These are phyloP conservation scores for Engystomops pustulosus DNA, from an alignment of 2,113 vertebrate genomes.

Conservation along the genomic window DNA sequence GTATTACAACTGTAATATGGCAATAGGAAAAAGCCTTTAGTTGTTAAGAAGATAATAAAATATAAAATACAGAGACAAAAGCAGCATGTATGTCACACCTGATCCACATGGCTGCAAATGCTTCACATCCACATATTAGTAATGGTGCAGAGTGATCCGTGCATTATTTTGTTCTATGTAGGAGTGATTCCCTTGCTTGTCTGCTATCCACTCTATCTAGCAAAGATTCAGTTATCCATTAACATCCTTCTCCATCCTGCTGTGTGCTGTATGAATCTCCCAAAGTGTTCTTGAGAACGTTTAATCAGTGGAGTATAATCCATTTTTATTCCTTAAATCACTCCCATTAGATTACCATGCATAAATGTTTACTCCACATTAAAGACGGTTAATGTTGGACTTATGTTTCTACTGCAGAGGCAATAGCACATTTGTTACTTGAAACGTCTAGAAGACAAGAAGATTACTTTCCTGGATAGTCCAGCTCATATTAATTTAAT, in stretches of 20 bases:
- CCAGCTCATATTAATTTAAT: constrained; percentile 9
- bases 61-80: too few species aligned
- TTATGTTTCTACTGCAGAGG: constrained; percentile 31
- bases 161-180: neutral
- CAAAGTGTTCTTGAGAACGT: constrained; percentile 36
- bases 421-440: constrained; percentile 37
- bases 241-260: constrained; percentile 20
- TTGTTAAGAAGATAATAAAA: too few species aligned
- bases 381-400: constrained; percentile 37
- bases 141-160: neutral
- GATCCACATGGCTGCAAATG: neutral
- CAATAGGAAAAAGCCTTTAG: neutral
- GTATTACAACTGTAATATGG: neutral
- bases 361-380: constrained; percentile 48
- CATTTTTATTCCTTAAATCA: constrained; percentile 51
- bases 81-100: too few species aligned
- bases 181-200: neutral
- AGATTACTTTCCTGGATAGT: neutral
- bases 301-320: constrained; percentile 49
- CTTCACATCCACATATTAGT: neutral
- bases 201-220: neutral
- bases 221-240: constrained; percentile 24
- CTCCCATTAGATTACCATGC: constrained; percentile 44
- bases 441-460: constrained; percentile 32
- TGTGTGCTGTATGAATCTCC: constrained; percentile 38